Evolutionary conservation across 2,888 invertebrate genomes (phyloP).

Genomic region (Magallana nippona): DNA sequence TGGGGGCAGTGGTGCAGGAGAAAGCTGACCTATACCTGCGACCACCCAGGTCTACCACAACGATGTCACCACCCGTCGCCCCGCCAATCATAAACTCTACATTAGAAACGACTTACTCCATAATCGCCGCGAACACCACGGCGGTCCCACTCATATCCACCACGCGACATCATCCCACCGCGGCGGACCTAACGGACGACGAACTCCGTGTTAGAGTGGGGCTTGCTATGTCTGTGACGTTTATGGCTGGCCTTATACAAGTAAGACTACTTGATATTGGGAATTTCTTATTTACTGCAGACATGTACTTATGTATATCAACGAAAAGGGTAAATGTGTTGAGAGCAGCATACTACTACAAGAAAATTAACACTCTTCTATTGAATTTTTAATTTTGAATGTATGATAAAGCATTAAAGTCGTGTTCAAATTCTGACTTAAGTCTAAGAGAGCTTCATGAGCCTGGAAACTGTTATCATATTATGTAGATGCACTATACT

Average conservation of each 20-base stretch:
- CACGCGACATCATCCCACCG: constrained; percentile 35
- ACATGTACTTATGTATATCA: too few relatives aligned
- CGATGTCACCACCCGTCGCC: background rate
- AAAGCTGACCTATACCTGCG: constrained; percentile 25
- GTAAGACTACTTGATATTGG: constrained; percentile 54
- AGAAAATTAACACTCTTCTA: too few relatives aligned
- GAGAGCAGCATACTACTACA: too few relatives aligned
- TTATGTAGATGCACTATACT: too few relatives aligned
- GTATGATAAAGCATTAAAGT: too few relatives aligned
- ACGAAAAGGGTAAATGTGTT: too few relatives aligned
- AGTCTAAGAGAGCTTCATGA: too few relatives aligned
- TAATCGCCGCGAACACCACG: background rate
- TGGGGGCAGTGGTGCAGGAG: constrained; percentile 87
- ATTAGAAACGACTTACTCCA: background rate
- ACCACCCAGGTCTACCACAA: background rate
- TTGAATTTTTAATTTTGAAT: too few relatives aligned
- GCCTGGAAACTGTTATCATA: too few relatives aligned
- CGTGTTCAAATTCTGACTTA: too few relatives aligned
- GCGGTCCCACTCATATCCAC: background rate
- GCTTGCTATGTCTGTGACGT: constrained; percentile 88
- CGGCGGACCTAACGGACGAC: background rate
- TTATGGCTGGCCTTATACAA: constrained; percentile 83
- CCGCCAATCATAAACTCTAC: background rate
- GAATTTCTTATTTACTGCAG: background rate
- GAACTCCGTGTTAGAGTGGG: constrained; percentile 57